These are phyloP conservation scores for Marmota monax DNA, from an alignment of 2,113 vertebrate species.

Conservation along the genomic window DNA sequence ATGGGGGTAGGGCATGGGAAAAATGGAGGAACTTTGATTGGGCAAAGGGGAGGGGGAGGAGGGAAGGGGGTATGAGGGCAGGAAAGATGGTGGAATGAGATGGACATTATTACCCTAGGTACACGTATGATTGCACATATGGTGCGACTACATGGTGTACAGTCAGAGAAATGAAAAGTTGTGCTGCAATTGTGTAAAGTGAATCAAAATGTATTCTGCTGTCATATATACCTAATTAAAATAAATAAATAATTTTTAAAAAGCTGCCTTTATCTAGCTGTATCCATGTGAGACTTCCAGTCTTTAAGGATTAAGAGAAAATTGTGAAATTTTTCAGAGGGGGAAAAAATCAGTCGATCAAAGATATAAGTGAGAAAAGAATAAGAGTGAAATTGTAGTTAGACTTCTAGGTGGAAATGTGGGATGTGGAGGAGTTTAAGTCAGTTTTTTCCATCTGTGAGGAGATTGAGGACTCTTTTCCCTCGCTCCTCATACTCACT, in stretches of 20 bases:
- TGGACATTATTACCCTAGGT: too few species aligned
- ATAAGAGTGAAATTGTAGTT: background rate
- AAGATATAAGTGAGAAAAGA: background rate
- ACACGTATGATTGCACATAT: too few species aligned
- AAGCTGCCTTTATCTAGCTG: background rate
- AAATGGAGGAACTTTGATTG: too few species aligned
- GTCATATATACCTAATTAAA: too few species aligned
- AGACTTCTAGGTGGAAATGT: background rate
- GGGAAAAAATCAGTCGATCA: background rate
- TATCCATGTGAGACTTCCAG: background rate
- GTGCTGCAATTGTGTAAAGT: too few species aligned
- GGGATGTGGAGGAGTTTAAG: background rate
- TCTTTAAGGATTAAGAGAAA: conserved; percentile 20
- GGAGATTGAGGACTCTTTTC: background rate
- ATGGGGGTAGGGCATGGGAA: too few species aligned
- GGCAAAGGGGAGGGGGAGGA: too few species aligned
- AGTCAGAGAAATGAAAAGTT: too few species aligned
- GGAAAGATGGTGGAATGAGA: too few species aligned
- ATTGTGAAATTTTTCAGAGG: background rate
- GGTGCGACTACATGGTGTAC: too few species aligned
- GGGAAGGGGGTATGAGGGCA: too few species aligned
- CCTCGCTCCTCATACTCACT: background rate
- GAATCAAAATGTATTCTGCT: too few species aligned
- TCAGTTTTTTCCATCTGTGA: background rate
- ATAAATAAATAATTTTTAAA: background rate